These are phyloP conservation scores for Petaurus breviceps DNA, from an alignment of 2,113 vertebrate species.

Conservation along the genomic window DNA sequence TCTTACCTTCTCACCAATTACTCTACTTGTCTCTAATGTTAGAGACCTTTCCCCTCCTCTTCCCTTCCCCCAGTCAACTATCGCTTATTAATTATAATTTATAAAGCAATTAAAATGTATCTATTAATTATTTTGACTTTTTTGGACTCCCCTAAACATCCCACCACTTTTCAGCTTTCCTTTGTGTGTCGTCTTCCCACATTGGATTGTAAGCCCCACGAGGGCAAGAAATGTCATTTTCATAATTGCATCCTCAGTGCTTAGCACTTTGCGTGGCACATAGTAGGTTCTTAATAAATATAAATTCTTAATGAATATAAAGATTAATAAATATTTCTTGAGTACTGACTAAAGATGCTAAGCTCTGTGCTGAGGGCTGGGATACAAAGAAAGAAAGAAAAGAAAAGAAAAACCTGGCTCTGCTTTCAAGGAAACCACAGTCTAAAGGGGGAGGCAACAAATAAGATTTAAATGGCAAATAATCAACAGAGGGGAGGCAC, in stretches of 20 bases:
- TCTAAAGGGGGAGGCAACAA: background rate
- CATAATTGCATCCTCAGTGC: background rate
- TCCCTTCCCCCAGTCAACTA: background rate
- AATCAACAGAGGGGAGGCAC: background rate
- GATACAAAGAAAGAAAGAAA: background rate
- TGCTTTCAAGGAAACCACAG: background rate
- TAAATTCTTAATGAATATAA: too few relatives aligned
- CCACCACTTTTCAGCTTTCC: background rate
- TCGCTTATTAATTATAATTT: background rate
- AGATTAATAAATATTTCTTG: background rate
- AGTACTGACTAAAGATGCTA: background rate
- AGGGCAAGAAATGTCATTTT: too few relatives aligned
- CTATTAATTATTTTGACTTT: background rate
- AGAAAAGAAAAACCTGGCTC: background rate
- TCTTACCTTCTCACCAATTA: background rate
- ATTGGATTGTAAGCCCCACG: background rate
- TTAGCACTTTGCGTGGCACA: background rate
- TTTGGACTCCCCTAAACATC: background rate
- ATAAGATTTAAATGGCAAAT: background rate
- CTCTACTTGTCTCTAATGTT: background rate
- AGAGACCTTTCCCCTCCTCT: too few relatives aligned
- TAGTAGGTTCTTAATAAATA: background rate
- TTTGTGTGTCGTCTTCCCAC: too few relatives aligned
- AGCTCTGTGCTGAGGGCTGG: too few relatives aligned
- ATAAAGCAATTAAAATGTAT: background rate